These are phyloP conservation scores for Cataglyphis altisquamis DNA, from an alignment of 2,888 invertebrate genomes.

Conservation along the genomic window DNA sequence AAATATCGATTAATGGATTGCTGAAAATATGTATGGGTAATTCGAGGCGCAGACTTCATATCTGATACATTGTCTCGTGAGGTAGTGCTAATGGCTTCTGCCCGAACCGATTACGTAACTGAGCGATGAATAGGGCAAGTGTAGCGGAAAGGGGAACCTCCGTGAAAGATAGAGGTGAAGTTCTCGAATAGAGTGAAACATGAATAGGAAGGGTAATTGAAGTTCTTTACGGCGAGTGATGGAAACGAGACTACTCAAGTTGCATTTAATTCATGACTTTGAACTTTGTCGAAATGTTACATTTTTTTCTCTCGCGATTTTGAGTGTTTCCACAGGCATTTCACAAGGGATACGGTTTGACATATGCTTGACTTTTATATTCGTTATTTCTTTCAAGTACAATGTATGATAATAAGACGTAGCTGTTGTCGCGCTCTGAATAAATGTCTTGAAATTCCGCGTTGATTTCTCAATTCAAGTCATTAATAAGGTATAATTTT, in stretches of 20 bases:
- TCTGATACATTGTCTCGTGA: background rate
- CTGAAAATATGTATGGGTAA: background rate
- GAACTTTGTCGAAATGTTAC: slow-evolving; percentile 24
- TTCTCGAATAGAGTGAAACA: slow-evolving; percentile 52
- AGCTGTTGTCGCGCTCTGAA: background rate
- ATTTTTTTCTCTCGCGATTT: slow-evolving; percentile 20
- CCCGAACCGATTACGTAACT: slow-evolving; percentile 58
- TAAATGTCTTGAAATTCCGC: too few species aligned
- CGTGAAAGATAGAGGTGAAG: slow-evolving; percentile 25
- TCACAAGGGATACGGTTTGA: background rate
- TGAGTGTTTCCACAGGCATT: background rate
- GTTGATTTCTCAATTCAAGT: too few species aligned
- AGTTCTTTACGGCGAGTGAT: slow-evolving; percentile 61
- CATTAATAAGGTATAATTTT: too few species aligned
- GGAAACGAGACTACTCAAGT: slow-evolving; percentile 42
- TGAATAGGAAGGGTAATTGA: slow-evolving; percentile 66
- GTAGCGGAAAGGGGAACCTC: background rate
- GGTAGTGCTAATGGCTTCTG: slow-evolving; percentile 62
- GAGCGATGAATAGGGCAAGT: slow-evolving; percentile 29
- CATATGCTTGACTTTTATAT: background rate
- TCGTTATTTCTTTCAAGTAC: background rate
- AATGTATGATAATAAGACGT: background rate
- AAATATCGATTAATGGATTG: background rate
- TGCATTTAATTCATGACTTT: slow-evolving; percentile 33
- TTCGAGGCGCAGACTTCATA: background rate